phyloP scores from a whole-genome alignment of 1,140 invertebrate species.

The Drosophila kohkoa region DNA sequence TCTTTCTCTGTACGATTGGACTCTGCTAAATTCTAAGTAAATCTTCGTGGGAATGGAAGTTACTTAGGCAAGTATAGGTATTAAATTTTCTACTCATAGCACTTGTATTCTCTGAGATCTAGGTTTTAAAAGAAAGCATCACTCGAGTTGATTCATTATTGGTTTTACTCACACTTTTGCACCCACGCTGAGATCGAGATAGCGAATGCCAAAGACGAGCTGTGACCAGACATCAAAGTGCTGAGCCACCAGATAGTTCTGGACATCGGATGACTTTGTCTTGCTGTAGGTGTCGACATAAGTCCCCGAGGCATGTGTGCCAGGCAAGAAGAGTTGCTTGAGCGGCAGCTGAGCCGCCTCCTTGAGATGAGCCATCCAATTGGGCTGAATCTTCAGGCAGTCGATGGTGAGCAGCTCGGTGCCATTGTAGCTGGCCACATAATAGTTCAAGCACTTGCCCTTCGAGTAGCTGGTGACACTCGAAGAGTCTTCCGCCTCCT shows the following conservation, averaged over 20 bases:
- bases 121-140: no score
- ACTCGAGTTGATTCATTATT: no score
- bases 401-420: constrained; percentile 85
- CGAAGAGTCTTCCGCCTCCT: constrained; percentile 55
- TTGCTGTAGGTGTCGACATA: constrained; percentile 85
- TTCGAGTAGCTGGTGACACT: constrained; percentile 61
- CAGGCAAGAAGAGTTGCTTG: constrained; percentile 76
- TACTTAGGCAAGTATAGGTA: no score
- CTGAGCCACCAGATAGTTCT: constrained; percentile 87
- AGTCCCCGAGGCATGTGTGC: constrained; percentile 89
- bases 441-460: constrained; percentile 85
- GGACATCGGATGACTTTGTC: constrained; percentile 80
- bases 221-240: constrained; percentile 92
- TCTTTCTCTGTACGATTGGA: no score
- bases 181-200: constrained; percentile 91
- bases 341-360: constrained; percentile 62
- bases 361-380: constrained; percentile 88
- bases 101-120: no score
- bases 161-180: not conserved
- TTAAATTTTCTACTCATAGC: no score
- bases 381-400: constrained; percentile 88
- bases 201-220: constrained; percentile 92
- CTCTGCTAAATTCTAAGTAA: no score
- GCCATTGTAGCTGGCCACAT: constrained; percentile 86
- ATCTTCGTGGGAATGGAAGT: no score